Evolutionary conservation across 2,888 invertebrate species (phyloP), one percentile per base, ranked within the genome.

Genomic region (Tetragonula carbonaria): DNA sequence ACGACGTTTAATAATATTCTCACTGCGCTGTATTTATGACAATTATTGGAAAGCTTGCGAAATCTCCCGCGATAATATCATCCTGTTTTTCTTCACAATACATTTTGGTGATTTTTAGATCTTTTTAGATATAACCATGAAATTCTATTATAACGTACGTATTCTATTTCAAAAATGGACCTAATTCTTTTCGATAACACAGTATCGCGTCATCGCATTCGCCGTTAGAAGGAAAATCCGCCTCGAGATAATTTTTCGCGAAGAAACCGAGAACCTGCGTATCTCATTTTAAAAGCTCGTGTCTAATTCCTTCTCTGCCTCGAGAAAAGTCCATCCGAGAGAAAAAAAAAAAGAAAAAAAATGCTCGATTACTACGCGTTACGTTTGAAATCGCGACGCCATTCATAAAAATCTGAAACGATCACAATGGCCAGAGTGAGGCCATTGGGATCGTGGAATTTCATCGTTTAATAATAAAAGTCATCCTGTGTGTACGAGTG

Each of bases 391-490:
- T 59, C 5, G 4, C 57, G 13, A 14, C n/a, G n/a, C n/a, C 23
- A 59, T 59, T 57, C 14, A n/a, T n/a, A 14, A 57, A 57, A 57
- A 14, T 57, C n/a, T 57, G 57, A n/a, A n/a, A 57, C 57, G 57
- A 57, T 57, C n/a, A 57, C 57, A n/a, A 57, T 8, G 8, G 38
- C 38, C 33, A 33, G 38, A 57, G 57, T 2, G 13, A 4, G 4
- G 45, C 0, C 51, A 14, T 16, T 4, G 51, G 5, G n/a, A 59
- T 59, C 57, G 57, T 59, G n/a, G 57, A 59, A 59, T 59, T 59
- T 23, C 57, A 59, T 59, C 78, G 65, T 72, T 82, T 82, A 71
- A 79, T 82, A 74, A 79, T 74, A 80, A 82, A 82, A 82, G 70
- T 74, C 74, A 73, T 79, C 50, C 74, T 74, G 74, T 21, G 74